Percentiles rank a stretch among this genome's conserved stretches.
These are phyloP conservation scores for Genyomyrus donnyi DNA, from an alignment of 2,113 vertebrate genomes.

Conservation along the genomic window DNA sequence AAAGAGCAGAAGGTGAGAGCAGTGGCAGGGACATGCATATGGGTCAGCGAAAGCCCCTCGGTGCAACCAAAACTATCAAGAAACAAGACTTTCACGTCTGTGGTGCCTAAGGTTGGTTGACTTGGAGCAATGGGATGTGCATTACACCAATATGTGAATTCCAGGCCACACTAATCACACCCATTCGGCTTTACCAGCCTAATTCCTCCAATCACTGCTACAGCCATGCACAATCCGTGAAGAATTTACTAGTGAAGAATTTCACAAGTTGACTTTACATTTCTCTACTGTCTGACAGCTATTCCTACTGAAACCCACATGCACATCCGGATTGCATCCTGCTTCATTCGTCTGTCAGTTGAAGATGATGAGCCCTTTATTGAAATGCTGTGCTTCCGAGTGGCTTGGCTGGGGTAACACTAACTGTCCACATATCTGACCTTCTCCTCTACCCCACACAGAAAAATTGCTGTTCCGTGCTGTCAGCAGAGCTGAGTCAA, in stretches of 20 bases:
- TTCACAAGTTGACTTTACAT: not conserved
- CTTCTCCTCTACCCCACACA: slow-evolving; percentile 38
- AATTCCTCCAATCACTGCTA: not conserved
- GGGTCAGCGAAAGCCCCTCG: not conserved
- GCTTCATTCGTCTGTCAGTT: not conserved
- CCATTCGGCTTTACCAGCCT: not conserved
- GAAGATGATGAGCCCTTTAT: not conserved
- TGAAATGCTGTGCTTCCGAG: not conserved
- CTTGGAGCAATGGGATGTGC: not conserved
- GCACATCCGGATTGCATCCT: not conserved
- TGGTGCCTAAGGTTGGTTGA: not conserved
- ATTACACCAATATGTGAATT: not conserved
- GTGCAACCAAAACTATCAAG: not conserved
- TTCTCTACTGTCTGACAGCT: not conserved
- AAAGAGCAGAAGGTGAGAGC: slow-evolving; percentile 61
- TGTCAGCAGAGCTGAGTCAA: slow-evolving; percentile 67
- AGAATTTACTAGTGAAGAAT: not conserved
- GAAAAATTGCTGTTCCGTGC: slow-evolving; percentile 74
- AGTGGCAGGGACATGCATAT: not conserved
- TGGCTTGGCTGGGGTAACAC: not conserved
- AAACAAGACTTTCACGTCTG: not conserved
- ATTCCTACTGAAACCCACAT: not conserved
- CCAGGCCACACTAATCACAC: not conserved
- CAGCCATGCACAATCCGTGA: not conserved
- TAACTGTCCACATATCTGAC: not conserved